Base-by-base conservation (phyloP, 2,113 vertebrate species). In the Ochotona curzoniae region DNA sequence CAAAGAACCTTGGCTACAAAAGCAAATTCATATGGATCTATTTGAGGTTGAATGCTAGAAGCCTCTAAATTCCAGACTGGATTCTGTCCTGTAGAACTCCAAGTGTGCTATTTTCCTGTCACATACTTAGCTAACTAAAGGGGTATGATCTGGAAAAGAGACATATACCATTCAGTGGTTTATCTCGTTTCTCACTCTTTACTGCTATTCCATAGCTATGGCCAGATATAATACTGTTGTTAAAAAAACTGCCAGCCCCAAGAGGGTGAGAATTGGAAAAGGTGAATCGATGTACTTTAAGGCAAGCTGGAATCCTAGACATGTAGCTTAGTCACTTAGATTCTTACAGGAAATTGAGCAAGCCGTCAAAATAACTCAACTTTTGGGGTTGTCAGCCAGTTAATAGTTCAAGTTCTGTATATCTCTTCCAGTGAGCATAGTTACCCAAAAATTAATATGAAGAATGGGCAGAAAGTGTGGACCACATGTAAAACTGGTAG, bases 71-170 rank as follows among this genome's bases (percentile, higher is more conserved):
- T 86, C 60, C 66, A 93, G 88, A 83, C 13, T 63, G n/a, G 61
- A 86, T 90, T 83, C 35, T 90, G 17, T 76, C 47, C 26, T 67
- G 30, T 44, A 26, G 8, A 93, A 74, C 1, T 30, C 5, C 20
- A 28, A 87, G 49, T 20, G 14, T 83, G 92, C 25, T 94, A 60
- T 75, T 96, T 93, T 35, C n/a, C 20, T 26, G 70, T 83, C 20
- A 83, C 51, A 74, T 83, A 64, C 20, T 87, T 88, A 69, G 14
- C 21, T 88, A 69, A 17, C 21, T 90, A 28, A 64, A 61, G 47
- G 26, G n/a, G 4, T 9, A 85, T 94, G 63, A 54, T 90, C 26
- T 81, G 74, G 51, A 74, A 64, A 44, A 83, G 13, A 76, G 51
- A 74, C 57, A 15, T 51, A 38, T 86, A 4, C 21, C 28, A 87